These are phyloP conservation scores for Periplaneta americana DNA, from an alignment of 1,140 invertebrate genomes.

Conservation along the genomic window DNA sequence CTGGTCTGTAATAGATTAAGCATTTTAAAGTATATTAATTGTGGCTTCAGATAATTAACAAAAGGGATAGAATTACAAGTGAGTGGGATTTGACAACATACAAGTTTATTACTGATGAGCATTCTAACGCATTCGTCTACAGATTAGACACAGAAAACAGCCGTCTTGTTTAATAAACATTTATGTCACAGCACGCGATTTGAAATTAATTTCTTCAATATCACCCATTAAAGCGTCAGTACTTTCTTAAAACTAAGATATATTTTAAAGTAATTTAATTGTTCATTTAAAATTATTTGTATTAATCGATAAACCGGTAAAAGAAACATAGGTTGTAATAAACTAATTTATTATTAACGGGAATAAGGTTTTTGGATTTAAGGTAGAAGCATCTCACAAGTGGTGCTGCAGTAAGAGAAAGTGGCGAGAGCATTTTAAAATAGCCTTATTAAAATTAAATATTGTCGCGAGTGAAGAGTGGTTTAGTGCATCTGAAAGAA, in stretches of 20 bases:
- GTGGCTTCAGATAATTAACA: neutral
- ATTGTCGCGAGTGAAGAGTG: neutral
- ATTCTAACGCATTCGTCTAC: neutral
- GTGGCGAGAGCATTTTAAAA: neutral
- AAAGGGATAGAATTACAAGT: neutral
- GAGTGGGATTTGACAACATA: neutral
- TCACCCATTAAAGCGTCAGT: neutral
- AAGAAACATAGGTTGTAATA: neutral
- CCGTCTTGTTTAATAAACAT: neutral
- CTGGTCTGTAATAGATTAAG: neutral
- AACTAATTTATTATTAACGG: neutral
- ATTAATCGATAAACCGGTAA: neutral
- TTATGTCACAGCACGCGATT: neutral
- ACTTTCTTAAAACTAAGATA: neutral
- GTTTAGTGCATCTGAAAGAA: neutral
- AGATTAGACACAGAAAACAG: neutral
- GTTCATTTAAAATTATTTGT: neutral
- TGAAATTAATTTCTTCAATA: neutral
- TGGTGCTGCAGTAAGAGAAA: neutral
- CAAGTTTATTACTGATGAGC: neutral
- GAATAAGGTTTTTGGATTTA: neutral
- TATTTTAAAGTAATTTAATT: neutral
- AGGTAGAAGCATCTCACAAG: neutral
- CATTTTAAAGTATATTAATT: neutral
- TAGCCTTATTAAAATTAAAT: too few relatives aligned